Percentiles rank a stretch among this genome's conserved stretches.
These are phyloP conservation scores for Sternarchorhynchus goeldii DNA, from an alignment of 2,797 vertebrate species.

Conservation along the genomic window DNA sequence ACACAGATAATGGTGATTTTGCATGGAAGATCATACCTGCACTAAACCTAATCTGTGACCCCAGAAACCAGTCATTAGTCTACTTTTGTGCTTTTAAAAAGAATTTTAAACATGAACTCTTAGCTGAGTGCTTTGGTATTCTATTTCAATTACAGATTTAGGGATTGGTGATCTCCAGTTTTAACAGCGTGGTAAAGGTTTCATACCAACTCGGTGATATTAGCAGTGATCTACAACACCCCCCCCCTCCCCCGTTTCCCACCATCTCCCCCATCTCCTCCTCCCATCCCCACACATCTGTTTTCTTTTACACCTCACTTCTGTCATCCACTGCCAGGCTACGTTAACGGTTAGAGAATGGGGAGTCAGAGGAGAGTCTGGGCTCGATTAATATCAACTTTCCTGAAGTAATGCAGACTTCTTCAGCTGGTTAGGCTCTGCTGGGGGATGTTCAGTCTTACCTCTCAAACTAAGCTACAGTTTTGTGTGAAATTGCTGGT, in stretches of 20 bases:
- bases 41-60: background rate
- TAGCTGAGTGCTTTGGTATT: background rate
- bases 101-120: background rate
- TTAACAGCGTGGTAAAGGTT: background rate
- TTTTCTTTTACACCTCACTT: constrained; percentile 22
- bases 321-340: constrained; percentile 20
- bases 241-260: background rate
- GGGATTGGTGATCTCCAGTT: background rate
- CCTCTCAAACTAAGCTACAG: background rate
- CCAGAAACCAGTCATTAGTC: constrained; percentile 4
- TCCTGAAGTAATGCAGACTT: constrained; percentile 9
- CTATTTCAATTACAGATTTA: background rate
- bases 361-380: constrained; percentile 5
- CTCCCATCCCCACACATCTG: constrained; percentile 10
- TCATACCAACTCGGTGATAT: too few species aligned
- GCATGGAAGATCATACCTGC: background rate
- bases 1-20: constrained; percentile 27
- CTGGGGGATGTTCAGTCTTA: background rate
- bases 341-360: background rate
- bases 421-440: background rate
- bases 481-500: background rate
- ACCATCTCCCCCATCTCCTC: too few species aligned
- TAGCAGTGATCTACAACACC: constrained; percentile 5
- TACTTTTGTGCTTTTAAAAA: background rate
- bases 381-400: background rate